Conservation (phyloP, 2,888 invertebrate genomes). For the Eudasyphora cyanicolor region DNA sequence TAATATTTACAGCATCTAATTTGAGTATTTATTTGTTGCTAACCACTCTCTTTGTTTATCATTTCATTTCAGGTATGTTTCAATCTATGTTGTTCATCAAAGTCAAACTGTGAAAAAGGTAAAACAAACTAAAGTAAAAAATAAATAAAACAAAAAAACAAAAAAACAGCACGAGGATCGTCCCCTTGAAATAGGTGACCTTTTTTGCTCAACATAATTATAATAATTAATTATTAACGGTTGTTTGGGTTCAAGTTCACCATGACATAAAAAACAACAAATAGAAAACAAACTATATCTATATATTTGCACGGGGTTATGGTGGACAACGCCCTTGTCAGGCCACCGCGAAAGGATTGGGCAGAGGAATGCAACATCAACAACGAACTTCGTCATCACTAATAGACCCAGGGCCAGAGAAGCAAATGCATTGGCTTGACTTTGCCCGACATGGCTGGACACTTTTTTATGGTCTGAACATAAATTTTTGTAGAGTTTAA, state of each 20-base stretch:
- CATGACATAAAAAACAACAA: conserved; percentile 19
- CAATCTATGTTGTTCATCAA: neutral
- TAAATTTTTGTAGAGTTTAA: neutral
- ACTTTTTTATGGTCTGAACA: neutral
- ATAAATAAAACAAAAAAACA: neutral
- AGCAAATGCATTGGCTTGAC: conserved; percentile 1
- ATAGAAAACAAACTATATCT: neutral
- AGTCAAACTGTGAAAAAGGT: neutral
- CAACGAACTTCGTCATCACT: neutral
- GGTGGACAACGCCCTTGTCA: neutral
- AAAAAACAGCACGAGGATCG: no score
- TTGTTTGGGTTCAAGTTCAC: conserved; percentile 60
- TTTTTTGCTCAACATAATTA: conserved; percentile 34
- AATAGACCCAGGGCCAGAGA: neutral
- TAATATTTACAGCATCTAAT: neutral
- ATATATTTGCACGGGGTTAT: neutral
- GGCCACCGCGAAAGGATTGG: neutral
- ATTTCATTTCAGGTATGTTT: conserved; percentile 32
- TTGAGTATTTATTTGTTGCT: neutral
- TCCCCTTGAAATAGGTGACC: conserved; percentile 12
- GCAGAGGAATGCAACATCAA: neutral
- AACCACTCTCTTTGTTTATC: neutral
- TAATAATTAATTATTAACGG: conserved; percentile 57
- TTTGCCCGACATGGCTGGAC: neutral
- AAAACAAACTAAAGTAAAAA: neutral